Percentiles rank a stretch among this genome's conserved stretches.
Conservation (phyloP, 2,797 vertebrate genomes). For the Falco cherrug region DNA sequence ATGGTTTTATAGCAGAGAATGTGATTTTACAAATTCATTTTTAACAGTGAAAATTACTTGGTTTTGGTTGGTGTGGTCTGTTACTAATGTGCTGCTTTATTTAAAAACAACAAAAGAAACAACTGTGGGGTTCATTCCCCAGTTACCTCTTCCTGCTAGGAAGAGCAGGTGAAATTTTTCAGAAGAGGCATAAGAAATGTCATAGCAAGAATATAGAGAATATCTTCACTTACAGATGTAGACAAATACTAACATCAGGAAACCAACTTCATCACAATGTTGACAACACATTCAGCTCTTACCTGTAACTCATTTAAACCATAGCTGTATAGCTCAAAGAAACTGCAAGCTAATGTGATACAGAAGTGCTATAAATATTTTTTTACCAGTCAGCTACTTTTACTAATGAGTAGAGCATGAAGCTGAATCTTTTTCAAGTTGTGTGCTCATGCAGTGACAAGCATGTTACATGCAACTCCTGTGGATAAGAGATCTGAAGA, state of each 20-base stretch:
- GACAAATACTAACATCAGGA: neutral
- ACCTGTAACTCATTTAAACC: slow-evolving; percentile 27
- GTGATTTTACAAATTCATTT: neutral
- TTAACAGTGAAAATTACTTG: neutral
- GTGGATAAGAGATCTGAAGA: neutral
- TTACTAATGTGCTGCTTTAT: neutral
- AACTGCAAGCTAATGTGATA: neutral
- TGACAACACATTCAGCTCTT: slow-evolving; percentile 12
- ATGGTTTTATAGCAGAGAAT: neutral
- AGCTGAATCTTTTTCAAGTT: neutral
- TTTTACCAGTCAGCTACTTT: neutral
- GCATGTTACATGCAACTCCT: neutral
- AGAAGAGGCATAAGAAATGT: neutral
- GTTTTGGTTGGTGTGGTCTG: neutral
- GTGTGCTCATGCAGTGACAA: neutral
- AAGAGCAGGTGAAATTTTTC: neutral
- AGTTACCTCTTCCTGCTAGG: neutral
- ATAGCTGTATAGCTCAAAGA: neutral
- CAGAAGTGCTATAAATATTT: neutral
- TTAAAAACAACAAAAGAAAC: neutral
- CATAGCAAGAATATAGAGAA: neutral
- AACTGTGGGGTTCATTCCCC: neutral
- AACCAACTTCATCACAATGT: slow-evolving; percentile 10
- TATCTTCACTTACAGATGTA: slow-evolving; percentile 6
- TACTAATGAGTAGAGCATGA: neutral